Percentiles rank a stretch among this genome's conserved stretches.
These are phyloP conservation scores for Gadopsis bispinosus DNA, from an alignment of 2,797 vertebrate species.

Conservation along the genomic window DNA sequence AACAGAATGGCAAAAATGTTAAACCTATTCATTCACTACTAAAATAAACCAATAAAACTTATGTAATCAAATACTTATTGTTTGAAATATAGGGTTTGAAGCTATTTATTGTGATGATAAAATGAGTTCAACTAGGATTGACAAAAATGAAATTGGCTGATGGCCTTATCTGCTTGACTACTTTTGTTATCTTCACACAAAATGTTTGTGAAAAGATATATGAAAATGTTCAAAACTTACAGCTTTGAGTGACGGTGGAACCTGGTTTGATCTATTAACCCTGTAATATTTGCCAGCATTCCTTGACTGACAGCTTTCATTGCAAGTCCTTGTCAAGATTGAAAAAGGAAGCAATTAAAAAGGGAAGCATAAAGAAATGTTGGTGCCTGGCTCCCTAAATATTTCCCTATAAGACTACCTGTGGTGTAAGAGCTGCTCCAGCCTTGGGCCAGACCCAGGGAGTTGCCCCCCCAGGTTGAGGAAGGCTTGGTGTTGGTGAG, in stretches of 20 bases:
- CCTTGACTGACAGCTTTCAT: not conserved
- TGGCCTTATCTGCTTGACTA: not conserved
- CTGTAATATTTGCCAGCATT: not conserved
- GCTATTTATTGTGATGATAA: not conserved
- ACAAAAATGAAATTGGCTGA: not conserved
- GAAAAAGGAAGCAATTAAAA: not conserved
- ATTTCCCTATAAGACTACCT: constrained; percentile 75
- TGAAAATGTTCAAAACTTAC: not conserved
- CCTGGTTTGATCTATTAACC: not conserved
- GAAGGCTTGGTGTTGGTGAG: constrained; percentile 95
- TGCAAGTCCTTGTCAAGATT: not conserved
- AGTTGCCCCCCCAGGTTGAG: constrained; percentile 96
- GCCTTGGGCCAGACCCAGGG: constrained; percentile 88
- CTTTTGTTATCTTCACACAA: not conserved
- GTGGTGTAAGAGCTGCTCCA: constrained; percentile 98
- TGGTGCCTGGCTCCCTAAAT: not conserved
- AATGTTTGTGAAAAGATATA: not conserved
- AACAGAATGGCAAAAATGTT: not conserved
- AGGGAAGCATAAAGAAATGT: not conserved
- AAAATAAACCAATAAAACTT: not conserved
- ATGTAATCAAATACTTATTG: not conserved
- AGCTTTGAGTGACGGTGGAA: not conserved
- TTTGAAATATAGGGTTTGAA: not conserved
- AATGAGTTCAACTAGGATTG: not conserved
- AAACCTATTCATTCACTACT: not conserved